Percentiles rank a stretch among this genome's conserved stretches.
Evolutionary conservation across 2,888 invertebrate species (phyloP).

Genomic region (Crepidodera aurea): DNA sequence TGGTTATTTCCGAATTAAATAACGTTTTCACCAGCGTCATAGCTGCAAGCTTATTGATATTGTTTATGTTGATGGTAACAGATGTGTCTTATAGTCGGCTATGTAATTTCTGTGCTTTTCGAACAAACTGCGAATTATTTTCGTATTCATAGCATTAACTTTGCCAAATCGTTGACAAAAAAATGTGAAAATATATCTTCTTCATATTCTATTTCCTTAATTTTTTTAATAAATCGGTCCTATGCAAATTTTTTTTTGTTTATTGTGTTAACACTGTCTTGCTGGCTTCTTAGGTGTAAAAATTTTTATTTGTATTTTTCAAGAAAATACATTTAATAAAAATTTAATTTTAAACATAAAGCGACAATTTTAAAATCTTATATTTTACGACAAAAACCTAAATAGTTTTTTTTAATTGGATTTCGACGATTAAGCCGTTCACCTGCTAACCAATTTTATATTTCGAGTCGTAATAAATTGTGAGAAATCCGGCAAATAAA

Average conservation of each 20-base stretch:
- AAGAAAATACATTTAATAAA: too few relatives aligned
- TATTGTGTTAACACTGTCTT: too few relatives aligned
- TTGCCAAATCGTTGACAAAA: slow-evolving; percentile 1
- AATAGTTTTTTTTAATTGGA: slow-evolving; percentile 4
- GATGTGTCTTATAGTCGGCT: slow-evolving; percentile 48
- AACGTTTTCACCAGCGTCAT: slow-evolving; percentile 39
- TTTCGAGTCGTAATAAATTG: slow-evolving; percentile 28
- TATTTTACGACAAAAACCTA: not conserved
- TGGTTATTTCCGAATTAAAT: too few relatives aligned
- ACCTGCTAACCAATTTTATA: slow-evolving; percentile 30
- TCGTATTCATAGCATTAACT: slow-evolving; percentile 5
- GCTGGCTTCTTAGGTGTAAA: too few relatives aligned
- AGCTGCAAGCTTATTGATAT: slow-evolving; percentile 38
- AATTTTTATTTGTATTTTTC: too few relatives aligned
- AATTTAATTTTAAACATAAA: too few relatives aligned
- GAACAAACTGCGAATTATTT: slow-evolving; percentile 21
- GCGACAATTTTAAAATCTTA: not conserved
- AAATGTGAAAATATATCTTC: too few relatives aligned
- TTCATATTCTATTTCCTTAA: too few relatives aligned
- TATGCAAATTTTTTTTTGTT: too few relatives aligned
- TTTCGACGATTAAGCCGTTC: slow-evolving; percentile 17
- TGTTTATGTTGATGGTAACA: slow-evolving; percentile 47
- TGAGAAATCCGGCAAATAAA: slow-evolving; percentile 29
- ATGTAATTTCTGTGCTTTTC: slow-evolving; percentile 39
- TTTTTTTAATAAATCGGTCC: too few relatives aligned